These are phyloP conservation scores for Lates calcarifer DNA, from an alignment of 2,113 vertebrate species.

Conservation along the genomic window DNA sequence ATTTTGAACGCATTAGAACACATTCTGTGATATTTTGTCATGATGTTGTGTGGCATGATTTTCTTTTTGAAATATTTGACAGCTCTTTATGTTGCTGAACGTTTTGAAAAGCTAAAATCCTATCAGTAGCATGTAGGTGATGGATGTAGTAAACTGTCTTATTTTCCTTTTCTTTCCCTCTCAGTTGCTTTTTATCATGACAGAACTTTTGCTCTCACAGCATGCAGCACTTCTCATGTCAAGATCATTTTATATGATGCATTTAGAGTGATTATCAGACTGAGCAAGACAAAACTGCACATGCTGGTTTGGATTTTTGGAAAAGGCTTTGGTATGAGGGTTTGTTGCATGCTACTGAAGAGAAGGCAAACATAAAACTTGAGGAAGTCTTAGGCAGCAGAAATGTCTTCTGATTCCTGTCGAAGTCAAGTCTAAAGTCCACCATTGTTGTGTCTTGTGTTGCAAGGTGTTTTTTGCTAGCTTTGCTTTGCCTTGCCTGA, in stretches of 20 bases:
- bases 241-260: conserved; percentile 6
- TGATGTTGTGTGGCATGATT: conserved; percentile 7
- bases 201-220: background rate
- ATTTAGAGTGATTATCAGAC: conserved; percentile 24
- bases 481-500: conserved; percentile 5
- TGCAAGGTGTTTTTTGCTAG: conserved; percentile 2
- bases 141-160: conserved; percentile 11
- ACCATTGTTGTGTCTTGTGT: conserved; percentile 29
- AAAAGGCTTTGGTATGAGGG: conserved; percentile 13
- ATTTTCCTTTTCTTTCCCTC: background rate
- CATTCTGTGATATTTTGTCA: background rate
- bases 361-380: conserved; percentile 17
- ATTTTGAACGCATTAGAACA: conserved; percentile 22
- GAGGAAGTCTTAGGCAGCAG: conserved; percentile 10
- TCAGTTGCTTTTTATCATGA: conserved; percentile 7
- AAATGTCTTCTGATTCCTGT: conserved; percentile 8
- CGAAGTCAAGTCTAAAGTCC: conserved; percentile 40
- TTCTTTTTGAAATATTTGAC: background rate
- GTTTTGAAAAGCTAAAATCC: conserved; percentile 1
- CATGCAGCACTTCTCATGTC: conserved; percentile 1
- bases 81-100: background rate
- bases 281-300: conserved; percentile 20
- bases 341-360: background rate
- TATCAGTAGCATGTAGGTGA: background rate
- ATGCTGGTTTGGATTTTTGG: background rate